Evolutionary conservation across 2,797 vertebrate species (phyloP).

Genomic region (Esox masquinongy): DNA sequence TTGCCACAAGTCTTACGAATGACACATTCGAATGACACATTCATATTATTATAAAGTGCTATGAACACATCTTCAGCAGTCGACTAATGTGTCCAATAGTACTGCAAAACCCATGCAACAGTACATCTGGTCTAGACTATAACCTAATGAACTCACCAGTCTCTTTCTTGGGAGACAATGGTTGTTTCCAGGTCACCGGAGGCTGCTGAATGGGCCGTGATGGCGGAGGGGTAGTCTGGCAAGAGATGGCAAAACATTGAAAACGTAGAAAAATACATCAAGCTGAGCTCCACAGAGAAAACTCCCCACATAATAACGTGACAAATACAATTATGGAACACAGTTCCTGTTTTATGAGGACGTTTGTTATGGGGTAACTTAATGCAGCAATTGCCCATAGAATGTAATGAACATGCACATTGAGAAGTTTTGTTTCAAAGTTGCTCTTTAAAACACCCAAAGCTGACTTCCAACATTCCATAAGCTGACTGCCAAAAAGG

Average conservation of each 20-base stretch:
- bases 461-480: background rate
- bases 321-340: background rate
- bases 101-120: background rate
- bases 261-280: background rate
- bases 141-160: conserved; percentile 57
- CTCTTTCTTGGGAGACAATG: conserved; percentile 24
- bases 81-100: background rate
- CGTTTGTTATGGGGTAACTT: background rate
- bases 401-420: background rate
- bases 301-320: background rate
- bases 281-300: background rate
- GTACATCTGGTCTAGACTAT: background rate
- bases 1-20: background rate
- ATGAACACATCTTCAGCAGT: no score
- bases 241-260: conserved; percentile 15
- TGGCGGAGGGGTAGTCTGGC: conserved; percentile 64
- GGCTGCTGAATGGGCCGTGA: conserved; percentile 72
- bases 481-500: background rate
- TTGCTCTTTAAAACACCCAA: background rate
- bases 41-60: background rate
- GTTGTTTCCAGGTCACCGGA: conserved; percentile 55
- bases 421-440: background rate
- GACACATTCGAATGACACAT: background rate
- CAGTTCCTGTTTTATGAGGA: background rate
- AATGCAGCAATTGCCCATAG: background rate